Evolutionary conservation across 2,888 invertebrate genomes (phyloP).

Genomic region (Marronus borbonicus): DNA sequence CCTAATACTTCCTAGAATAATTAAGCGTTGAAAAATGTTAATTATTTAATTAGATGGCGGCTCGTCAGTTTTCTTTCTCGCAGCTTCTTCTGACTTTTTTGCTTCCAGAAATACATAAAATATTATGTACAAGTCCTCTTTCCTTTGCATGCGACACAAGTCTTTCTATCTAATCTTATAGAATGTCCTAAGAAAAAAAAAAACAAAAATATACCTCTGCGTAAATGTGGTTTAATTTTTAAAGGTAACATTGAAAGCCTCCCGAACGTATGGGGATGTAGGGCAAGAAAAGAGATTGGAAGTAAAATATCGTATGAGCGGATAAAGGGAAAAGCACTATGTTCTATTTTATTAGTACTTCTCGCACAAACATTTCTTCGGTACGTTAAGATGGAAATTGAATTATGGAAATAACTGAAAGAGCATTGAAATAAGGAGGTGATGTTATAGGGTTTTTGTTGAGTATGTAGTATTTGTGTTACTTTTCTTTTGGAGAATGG

Average conservation of each 20-base stretch:
- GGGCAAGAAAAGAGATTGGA: no score
- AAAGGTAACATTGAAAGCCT: conserved; percentile 1
- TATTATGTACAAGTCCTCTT: neutral
- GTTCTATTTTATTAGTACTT: no score
- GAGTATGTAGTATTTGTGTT: no score
- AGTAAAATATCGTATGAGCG: no score
- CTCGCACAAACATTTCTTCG: no score
- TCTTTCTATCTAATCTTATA: neutral
- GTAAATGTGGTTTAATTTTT: neutral
- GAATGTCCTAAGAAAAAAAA: neutral
- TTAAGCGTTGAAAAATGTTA: neutral
- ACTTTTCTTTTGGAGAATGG: no score
- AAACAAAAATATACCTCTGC: neutral
- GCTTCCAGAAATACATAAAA: neutral
- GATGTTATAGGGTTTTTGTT: no score
- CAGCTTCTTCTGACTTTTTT: neutral
- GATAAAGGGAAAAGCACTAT: no score
- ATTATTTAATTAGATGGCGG: neutral
- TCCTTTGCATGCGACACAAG: neutral
- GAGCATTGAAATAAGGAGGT: no score
- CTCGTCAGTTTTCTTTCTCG: conserved; percentile 3
- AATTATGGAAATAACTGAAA: no score
- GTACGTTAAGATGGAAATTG: no score
- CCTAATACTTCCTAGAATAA: neutral
- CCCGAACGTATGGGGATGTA: neutral